Percentiles rank a stretch among this genome's conserved stretches.
phyloP scores from a whole-genome alignment of 2,113 vertebrate species.

The Archocentrus centrarchus region DNA sequence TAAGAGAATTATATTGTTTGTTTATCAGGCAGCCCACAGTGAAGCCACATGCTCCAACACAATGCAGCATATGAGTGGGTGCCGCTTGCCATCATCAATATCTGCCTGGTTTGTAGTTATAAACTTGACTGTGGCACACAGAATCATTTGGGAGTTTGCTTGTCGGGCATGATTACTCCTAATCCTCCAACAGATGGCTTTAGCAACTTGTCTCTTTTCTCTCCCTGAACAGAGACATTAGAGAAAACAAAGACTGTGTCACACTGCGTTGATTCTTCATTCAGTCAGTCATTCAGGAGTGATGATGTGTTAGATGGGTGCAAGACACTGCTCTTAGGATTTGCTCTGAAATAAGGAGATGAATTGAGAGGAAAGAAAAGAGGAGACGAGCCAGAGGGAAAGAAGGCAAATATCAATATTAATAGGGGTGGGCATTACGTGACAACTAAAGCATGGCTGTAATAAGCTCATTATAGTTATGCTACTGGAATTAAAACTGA shows the following conservation, averaged over 20 bases:
- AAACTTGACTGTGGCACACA: constrained; percentile 48
- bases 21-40: constrained; percentile 55
- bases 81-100: constrained; percentile 51
- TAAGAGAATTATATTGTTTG: constrained; percentile 51
- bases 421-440: not conserved
- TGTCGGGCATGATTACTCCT: constrained; percentile 36
- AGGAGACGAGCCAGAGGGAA: not conserved
- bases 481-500: constrained; percentile 9
- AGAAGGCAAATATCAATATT: not conserved
- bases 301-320: constrained; percentile 18
- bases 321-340: not conserved
- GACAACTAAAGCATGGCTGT: constrained; percentile 19
- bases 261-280: constrained; percentile 33
- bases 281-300: constrained; percentile 17
- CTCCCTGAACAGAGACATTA: constrained; percentile 24
- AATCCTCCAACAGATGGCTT: constrained; percentile 48
- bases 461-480: constrained; percentile 13
- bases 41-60: constrained; percentile 38
- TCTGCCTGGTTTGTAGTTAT: constrained; percentile 52
- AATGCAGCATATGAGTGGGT: constrained; percentile 36
- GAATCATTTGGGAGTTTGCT: constrained; percentile 27
- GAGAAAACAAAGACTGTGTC: constrained; percentile 40
- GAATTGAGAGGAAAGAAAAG: not conserved
- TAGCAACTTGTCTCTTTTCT: constrained; percentile 34
- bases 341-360: constrained; percentile 7